Evolutionary conservation across 2,113 vertebrate species (phyloP).

Genomic region (Sturnus vulgaris): DNA sequence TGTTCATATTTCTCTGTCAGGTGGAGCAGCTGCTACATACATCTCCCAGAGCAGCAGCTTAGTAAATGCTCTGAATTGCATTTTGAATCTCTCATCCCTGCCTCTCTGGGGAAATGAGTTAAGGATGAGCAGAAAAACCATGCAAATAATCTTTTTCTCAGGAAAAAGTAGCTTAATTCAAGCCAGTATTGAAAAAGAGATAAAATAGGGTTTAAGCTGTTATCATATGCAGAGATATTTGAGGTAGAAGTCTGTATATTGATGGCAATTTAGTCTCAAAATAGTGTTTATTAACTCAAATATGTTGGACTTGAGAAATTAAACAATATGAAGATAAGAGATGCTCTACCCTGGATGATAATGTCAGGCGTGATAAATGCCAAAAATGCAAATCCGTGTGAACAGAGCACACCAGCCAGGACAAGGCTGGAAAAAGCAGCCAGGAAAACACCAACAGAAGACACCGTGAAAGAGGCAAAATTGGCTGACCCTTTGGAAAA

Average conservation of each 20-base stretch:
- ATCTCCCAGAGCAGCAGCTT: not conserved
- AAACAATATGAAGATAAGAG: not conserved
- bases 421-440: not conserved
- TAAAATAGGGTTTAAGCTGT: not conserved
- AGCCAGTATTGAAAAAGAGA: not conserved
- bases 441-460: not conserved
- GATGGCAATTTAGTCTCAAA: not conserved
- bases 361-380: not conserved
- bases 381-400: not conserved
- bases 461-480: not conserved
- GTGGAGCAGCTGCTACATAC: not conserved
- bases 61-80: not conserved
- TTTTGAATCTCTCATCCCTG: not conserved
- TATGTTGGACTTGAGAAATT: not conserved
- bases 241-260: not conserved
- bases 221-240: not conserved
- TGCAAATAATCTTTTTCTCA: not conserved
- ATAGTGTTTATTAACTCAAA: not conserved
- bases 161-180: constrained; percentile 2
- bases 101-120: constrained; percentile 10
- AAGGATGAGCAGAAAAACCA: not conserved
- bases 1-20: constrained; percentile 36
- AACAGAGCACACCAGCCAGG: not conserved
- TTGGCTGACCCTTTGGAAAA: not conserved
- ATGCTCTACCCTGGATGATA: not conserved